Percentiles rank a stretch among this genome's conserved stretches.
Evolutionary conservation across 1,140 invertebrate species (phyloP).

Genomic region (Tetramorium simillimum): DNA sequence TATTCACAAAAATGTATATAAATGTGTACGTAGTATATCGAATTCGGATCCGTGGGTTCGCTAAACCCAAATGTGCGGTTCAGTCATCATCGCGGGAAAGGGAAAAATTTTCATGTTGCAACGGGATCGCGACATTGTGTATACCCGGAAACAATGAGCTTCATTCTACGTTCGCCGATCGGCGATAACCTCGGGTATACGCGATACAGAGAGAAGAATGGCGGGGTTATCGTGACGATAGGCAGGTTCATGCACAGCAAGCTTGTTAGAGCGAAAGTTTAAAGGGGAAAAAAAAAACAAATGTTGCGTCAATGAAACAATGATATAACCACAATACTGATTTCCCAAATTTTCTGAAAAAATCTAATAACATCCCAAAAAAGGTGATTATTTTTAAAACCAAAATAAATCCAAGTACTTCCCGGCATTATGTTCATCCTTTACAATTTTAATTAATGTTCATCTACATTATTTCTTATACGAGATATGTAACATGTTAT

Average conservation of each 20-base stretch:
- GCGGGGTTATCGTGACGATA: conserved; percentile 67
- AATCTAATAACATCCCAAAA: neutral
- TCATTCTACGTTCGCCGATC: conserved; percentile 50
- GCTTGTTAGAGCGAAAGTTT: neutral
- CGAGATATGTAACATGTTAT: neutral
- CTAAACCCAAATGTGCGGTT: neutral
- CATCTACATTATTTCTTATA: neutral
- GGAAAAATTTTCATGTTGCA: conserved; percentile 43
- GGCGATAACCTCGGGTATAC: conserved; percentile 58
- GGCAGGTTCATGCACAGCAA: conserved; percentile 53
- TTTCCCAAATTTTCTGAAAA: neutral
- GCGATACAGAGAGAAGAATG: conserved; percentile 58
- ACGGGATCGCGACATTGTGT: conserved; percentile 38
- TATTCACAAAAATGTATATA: neutral
- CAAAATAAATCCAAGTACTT: neutral
- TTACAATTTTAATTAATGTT: neutral
- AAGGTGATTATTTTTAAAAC: neutral
- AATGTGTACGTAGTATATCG: neutral
- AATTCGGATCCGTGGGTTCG: neutral
- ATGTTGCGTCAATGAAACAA: conserved; percentile 24
- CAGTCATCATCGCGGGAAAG: neutral
- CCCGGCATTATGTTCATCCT: neutral
- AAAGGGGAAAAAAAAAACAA: neutral
- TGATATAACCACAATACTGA: neutral
- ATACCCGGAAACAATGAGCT: conserved; percentile 67